These are phyloP conservation scores for Papilio gigon DNA, from an alignment of 2,888 invertebrate species.

Conservation along the genomic window DNA sequence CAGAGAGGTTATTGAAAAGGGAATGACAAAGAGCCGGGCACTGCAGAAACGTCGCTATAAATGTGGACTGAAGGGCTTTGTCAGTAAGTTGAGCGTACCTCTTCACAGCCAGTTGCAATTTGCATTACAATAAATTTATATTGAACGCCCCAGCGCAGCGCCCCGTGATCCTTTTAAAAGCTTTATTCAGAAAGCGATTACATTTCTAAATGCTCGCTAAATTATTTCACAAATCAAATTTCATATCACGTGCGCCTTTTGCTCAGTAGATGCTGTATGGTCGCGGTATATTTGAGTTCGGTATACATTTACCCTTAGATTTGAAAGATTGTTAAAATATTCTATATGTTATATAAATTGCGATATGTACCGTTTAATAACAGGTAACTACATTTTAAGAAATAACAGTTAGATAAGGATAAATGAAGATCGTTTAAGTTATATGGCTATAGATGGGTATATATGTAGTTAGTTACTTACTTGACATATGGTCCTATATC, in stretches of 20 bases:
- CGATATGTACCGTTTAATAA: too few relatives aligned
- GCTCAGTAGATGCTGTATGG: not conserved
- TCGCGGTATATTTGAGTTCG: not conserved
- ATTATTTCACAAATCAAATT: conserved; percentile 7
- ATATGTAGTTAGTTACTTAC: not conserved
- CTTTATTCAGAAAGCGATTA: conserved; percentile 28
- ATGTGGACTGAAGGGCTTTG: conserved; percentile 54
- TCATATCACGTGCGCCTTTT: conserved; percentile 17
- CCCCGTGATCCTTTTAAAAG: conserved; percentile 45
- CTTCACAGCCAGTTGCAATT: conserved; percentile 66
- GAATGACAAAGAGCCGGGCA: conserved; percentile 12
- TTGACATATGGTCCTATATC: too few relatives aligned
- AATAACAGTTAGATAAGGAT: not conserved
- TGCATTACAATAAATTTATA: conserved; percentile 78
- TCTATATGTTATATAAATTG: not conserved
- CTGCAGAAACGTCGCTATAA: conserved; percentile 26
- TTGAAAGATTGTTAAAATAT: not conserved
- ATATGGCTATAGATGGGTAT: not conserved
- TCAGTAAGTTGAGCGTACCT: conserved; percentile 58
- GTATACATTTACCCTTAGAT: not conserved
- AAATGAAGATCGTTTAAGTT: not conserved
- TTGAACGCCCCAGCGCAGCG: conserved; percentile 57
- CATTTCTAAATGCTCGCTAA: conserved; percentile 15
- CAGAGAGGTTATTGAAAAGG: conserved; percentile 23
- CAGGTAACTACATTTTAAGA: not conserved